These are phyloP conservation scores for Lichenostomus cassidix DNA, from an alignment of 2,113 vertebrate species.

Conservation along the genomic window DNA sequence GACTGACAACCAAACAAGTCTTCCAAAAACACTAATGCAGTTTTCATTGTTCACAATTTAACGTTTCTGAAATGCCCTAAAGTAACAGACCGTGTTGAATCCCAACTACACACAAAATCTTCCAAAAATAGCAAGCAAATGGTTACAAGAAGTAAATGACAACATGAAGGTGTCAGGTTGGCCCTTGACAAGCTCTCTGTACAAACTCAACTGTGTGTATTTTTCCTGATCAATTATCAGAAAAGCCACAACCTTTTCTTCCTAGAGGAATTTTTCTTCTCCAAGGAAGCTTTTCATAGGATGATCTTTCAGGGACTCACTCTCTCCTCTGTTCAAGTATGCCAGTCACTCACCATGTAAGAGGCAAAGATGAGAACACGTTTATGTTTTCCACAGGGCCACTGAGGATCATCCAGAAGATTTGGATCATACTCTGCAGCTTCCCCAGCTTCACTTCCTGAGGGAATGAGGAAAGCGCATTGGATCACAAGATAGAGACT, in stretches of 20 bases:
- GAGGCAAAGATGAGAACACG: constrained; percentile 96
- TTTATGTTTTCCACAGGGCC: constrained; percentile 98
- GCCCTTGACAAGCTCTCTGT: not conserved
- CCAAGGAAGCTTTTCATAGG: not conserved
- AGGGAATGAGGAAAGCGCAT: not conserved
- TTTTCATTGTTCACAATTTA: not conserved
- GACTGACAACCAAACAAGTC: not conserved
- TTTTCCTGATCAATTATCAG: not conserved
- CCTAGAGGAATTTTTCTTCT: not conserved
- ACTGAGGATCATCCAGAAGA: constrained; percentile 93
- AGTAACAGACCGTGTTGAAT: not conserved
- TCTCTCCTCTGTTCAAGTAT: not conserved
- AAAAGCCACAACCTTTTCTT: not conserved
- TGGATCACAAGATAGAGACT: not conserved
- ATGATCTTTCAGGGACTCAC: not conserved
- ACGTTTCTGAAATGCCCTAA: not conserved
- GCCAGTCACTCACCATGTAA: constrained; percentile 88
- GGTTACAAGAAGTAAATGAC: not conserved
- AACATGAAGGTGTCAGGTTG: not conserved
- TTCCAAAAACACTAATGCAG: not conserved
- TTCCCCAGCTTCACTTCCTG: constrained; percentile 82
- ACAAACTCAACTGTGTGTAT: not conserved
- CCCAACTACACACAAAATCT: not conserved
- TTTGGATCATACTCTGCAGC: constrained; percentile 89
- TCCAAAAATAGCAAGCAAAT: not conserved